Base-by-base conservation (phyloP, 2,797 vertebrate genomes). In the Anniella stebbinsi region DNA sequence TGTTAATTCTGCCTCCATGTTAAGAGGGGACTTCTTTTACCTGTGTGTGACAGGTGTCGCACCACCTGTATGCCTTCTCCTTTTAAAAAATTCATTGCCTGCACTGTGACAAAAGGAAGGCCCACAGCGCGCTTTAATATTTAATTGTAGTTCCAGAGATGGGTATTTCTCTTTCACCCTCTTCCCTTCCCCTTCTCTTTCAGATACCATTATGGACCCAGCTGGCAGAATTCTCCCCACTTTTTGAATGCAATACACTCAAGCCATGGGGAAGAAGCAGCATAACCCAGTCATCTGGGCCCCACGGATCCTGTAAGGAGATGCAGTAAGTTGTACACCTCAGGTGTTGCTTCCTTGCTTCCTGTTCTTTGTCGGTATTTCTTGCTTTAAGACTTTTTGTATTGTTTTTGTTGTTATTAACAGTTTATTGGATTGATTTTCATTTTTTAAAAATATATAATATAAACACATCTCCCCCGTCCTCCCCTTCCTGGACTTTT, bases 41-140 rank as follows among this genome's bases (percentile, higher is more conserved):
- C 33, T 10, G 2, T 2, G 4, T 41, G 15, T 13, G 13, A n/a
- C 57, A 76, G 15, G 30, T 28, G 30, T 48, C 36, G 45, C 25
- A 10, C 51, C 30, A 72, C 78, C 76, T 60, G 83, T 38, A 21
- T 28, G 66, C 45, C 25, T 80, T 45, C 69, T 86, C 54, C 77
- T 75, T 21, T 48, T 90, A 21, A 90, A 90, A 90, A 90, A 90
- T 90, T 81, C 54, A 90, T 90, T 1, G 15, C 13, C 21, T 33
- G 4, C 51, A 1, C 25, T 1, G 57, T 12, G 33, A 75, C 77
- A 75, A 33, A 90, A 51, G 67, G 25, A 38, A 41, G 9, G 51
- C 5, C 54, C 76, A 45, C 21, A 2, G 54, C 6, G 4, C 28
- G n/a, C 30, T 81, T 90, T 66, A 90, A 87, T 87, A 90, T 87